Evolutionary conservation across 2,888 invertebrate species (phyloP).

Genomic region (Chydorus sphaericus): DNA sequence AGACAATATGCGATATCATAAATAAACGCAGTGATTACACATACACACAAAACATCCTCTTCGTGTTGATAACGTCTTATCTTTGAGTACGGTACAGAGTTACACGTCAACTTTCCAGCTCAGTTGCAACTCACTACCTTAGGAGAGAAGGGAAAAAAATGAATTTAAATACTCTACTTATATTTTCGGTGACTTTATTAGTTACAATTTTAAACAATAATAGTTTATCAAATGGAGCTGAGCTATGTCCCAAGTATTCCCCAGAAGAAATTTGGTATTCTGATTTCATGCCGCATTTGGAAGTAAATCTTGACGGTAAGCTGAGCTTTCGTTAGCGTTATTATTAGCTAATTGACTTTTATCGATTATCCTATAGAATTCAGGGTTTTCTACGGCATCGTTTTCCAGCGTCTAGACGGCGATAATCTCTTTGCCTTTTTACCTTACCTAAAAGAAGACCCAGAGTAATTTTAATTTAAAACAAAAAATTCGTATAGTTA

Average conservation of each 20-base stretch:
- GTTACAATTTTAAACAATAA: not conserved
- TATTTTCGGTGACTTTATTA: not conserved
- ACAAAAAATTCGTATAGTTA: not conserved
- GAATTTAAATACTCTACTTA: no score
- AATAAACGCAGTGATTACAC: slow-evolving; percentile 1
- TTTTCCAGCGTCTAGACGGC: not conserved
- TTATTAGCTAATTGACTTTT: not conserved
- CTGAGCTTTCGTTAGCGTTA: not conserved
- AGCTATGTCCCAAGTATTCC: not conserved
- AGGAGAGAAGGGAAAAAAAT: no score
- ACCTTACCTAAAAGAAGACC: not conserved
- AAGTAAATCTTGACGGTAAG: not conserved
- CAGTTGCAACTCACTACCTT: no score
- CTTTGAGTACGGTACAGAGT: no score
- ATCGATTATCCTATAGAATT: not conserved
- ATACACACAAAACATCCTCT: no score
- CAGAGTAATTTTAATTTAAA: not conserved
- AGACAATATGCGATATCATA: not conserved
- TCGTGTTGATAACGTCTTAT: no score
- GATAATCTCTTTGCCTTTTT: not conserved
- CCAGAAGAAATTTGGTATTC: not conserved
- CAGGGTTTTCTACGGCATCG: not conserved
- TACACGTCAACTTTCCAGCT: no score
- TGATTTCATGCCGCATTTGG: not conserved
- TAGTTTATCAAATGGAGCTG: no score